phyloP scores from a whole-genome alignment of 2,113 vertebrate species.

The Ictalurus furcatus region DNA sequence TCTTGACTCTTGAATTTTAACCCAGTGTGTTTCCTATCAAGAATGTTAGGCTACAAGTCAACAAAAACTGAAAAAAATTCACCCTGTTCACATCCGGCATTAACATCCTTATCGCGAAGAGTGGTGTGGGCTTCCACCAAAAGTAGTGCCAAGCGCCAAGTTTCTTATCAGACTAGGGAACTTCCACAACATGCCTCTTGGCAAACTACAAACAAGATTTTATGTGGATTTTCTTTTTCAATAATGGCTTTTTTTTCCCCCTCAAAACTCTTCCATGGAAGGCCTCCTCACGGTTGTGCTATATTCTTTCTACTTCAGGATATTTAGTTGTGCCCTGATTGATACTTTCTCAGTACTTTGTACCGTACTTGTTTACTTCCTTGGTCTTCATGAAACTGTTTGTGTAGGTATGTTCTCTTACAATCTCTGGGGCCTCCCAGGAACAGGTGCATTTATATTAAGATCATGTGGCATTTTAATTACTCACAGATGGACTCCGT shows the following conservation, averaged over 20 bases:
- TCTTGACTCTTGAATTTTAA: too few relatives aligned
- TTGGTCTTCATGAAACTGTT: background rate
- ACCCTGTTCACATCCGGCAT: background rate
- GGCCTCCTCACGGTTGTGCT: background rate
- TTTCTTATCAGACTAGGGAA: background rate
- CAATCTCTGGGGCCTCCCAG: background rate
- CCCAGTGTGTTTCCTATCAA: background rate
- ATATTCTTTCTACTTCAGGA: background rate
- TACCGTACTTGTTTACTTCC: background rate
- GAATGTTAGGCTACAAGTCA: background rate
- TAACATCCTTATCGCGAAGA: background rate
- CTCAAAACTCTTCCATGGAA: background rate
- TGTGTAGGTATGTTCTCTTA: background rate
- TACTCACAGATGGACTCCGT: background rate
- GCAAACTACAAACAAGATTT: background rate
- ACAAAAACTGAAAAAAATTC: background rate
- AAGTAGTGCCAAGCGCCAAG: background rate
- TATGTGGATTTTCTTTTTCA: too few relatives aligned
- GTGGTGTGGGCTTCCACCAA: background rate
- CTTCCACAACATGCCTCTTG: background rate
- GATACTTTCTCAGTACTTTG: background rate
- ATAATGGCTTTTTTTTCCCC: background rate
- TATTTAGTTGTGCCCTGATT: background rate
- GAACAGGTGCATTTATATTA: background rate
- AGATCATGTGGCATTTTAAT: background rate